Conservation (phyloP, 2,113 vertebrate genomes). For the Sylvietta virens region DNA sequence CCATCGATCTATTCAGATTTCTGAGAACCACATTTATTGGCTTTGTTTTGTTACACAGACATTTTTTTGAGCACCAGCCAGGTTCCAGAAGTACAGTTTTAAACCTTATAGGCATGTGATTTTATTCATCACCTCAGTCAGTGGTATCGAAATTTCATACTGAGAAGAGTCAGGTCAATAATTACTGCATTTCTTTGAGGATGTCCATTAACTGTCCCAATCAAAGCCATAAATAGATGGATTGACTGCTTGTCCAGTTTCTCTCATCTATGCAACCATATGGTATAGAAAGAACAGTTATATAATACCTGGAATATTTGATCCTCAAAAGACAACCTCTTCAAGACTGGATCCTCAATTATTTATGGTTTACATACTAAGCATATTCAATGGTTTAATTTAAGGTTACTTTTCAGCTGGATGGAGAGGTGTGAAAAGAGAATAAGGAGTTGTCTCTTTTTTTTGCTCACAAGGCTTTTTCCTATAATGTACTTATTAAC, state of each 20-base stretch:
- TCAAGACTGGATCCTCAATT: neutral
- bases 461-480: neutral
- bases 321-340: neutral
- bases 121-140: constrained; percentile 41
- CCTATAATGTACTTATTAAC: neutral
- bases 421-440: neutral
- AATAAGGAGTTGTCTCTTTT: neutral
- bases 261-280: neutral
- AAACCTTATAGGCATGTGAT: constrained; percentile 9
- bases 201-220: constrained; percentile 31
- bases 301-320: neutral
- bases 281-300: neutral
- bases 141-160: constrained; percentile 44
- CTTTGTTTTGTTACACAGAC: neutral
- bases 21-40: neutral
- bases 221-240: constrained; percentile 3
- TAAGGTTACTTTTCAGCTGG: neutral
- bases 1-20: constrained; percentile 3
- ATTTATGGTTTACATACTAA: neutral
- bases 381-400: neutral
- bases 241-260: constrained; percentile 14
- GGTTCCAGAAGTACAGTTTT: neutral
- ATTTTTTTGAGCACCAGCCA: neutral
- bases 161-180: constrained; percentile 2
- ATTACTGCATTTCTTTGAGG: neutral